phyloP scores from a whole-genome alignment of 2,113 vertebrate genomes.

The Actenoides lindsayi region DNA sequence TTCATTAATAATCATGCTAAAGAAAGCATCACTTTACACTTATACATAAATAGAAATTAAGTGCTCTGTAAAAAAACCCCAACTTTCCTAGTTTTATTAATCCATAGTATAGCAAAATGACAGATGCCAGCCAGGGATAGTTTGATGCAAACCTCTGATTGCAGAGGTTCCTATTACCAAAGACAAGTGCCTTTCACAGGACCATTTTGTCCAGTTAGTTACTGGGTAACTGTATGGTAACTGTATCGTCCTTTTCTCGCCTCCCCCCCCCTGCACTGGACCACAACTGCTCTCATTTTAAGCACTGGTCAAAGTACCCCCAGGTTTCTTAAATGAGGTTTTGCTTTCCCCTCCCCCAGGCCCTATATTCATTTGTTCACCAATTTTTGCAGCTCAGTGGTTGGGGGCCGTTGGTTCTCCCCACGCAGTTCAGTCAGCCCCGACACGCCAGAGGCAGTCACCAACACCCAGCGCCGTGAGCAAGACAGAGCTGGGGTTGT shows the following conservation, averaged over 20 bases:
- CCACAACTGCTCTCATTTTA: background rate
- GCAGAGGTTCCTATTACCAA: background rate
- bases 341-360: background rate
- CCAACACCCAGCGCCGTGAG: background rate
- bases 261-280: too few species aligned
- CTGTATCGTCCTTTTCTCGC: too few species aligned
- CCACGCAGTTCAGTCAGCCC: background rate
- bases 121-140: background rate
- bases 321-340: background rate
- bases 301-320: background rate
- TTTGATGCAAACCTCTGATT: background rate
- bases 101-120: background rate
- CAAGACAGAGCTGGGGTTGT: background rate
- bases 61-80: background rate
- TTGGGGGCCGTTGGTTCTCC: background rate
- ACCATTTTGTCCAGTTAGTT: background rate
- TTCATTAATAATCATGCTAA: background rate
- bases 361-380: rapidly evolving
- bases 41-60: background rate
- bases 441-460: background rate
- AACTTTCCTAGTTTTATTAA: background rate
- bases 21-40: background rate
- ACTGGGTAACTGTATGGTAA: background rate
- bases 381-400: background rate
- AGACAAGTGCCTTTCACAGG: rapidly evolving